Percentiles rank a stretch among this genome's conserved stretches.
Evolutionary conservation across 2,797 vertebrate species (phyloP).

Genomic region (Orientallactaga sibirica): DNA sequence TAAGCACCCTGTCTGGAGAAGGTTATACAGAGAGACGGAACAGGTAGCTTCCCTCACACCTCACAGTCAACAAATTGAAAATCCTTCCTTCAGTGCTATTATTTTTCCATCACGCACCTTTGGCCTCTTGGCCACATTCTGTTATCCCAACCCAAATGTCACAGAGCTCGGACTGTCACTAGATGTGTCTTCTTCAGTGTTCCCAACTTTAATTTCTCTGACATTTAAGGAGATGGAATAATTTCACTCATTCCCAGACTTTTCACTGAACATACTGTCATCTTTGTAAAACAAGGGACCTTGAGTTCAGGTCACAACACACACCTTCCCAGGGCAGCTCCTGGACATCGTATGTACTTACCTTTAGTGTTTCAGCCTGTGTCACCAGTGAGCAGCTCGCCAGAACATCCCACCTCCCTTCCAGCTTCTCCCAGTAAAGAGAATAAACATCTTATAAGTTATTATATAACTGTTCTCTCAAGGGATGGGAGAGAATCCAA

Average conservation of each 20-base stretch:
- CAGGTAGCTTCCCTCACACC: not conserved
- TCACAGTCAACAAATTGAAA: not conserved
- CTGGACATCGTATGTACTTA: not conserved
- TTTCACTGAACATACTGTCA: rapidly evolving
- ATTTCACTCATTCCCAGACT: not conserved
- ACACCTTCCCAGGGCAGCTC: not conserved
- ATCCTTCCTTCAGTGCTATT: not conserved
- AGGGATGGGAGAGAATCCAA: not conserved
- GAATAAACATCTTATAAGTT: not conserved
- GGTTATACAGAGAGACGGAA: not conserved
- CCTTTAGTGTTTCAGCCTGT: not conserved
- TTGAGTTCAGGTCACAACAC: not conserved
- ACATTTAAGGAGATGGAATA: not conserved
- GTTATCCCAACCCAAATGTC: not conserved
- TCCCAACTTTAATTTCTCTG: not conserved
- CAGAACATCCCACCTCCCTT: not conserved
- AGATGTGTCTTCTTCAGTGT: not conserved
- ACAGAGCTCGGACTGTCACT: not conserved
- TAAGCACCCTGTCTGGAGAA: not conserved
- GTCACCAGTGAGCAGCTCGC: not conserved
- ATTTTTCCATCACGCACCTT: not conserved
- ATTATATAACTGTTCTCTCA: not conserved
- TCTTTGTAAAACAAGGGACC: not conserved
- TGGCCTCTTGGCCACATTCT: not conserved
- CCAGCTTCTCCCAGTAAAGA: not conserved